These are phyloP conservation scores for Epinephelus lanceolatus DNA, from an alignment of 2,113 vertebrate genomes.

Conservation along the genomic window DNA sequence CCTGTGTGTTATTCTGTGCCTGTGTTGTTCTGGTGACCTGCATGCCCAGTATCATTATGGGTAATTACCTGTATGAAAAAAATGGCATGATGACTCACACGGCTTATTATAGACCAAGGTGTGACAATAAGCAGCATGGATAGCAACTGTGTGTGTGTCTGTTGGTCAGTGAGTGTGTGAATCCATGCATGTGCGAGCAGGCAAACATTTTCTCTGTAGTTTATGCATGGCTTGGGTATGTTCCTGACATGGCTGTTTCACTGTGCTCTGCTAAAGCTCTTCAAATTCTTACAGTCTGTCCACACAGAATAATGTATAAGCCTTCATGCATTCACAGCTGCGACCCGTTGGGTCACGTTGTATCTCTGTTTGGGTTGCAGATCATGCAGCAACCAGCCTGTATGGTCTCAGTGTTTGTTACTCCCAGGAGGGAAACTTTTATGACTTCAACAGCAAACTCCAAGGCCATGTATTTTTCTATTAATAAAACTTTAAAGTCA, in stretches of 20 bases:
- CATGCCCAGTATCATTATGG: conserved; percentile 41
- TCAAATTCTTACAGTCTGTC: neutral
- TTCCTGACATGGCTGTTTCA: conserved; percentile 14
- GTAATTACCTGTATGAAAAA: conserved; percentile 52
- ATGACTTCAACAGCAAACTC: neutral
- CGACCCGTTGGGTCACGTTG: neutral
- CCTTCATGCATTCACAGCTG: conserved; percentile 3
- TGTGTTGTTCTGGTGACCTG: conserved; percentile 26
- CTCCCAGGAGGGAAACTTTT: conserved; percentile 12
- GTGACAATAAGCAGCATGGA: conserved; percentile 41
- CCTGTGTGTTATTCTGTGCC: conserved; percentile 22
- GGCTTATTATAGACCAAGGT: conserved; percentile 45
- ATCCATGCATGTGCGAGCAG: conserved; percentile 23
- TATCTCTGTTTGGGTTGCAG: conserved; percentile 17
- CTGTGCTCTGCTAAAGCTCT: conserved; percentile 9
- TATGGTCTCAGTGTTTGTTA: neutral
- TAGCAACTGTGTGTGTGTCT: neutral
- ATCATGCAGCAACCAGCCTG: conserved; percentile 11
- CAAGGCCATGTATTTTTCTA: neutral
- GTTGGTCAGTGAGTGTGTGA: conserved; percentile 1
- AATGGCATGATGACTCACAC: conserved; percentile 44
- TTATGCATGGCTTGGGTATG: conserved; percentile 9
- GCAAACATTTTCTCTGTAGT: conserved; percentile 13
- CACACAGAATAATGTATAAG: conserved; percentile 13
- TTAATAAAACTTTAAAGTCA: conserved; percentile 7